A percentile compares a stretch with the other conserved stretches of the same genome.
Conservation (phyloP, 1,140 invertebrate genomes). For the Branchinecta lindahli region DNA sequence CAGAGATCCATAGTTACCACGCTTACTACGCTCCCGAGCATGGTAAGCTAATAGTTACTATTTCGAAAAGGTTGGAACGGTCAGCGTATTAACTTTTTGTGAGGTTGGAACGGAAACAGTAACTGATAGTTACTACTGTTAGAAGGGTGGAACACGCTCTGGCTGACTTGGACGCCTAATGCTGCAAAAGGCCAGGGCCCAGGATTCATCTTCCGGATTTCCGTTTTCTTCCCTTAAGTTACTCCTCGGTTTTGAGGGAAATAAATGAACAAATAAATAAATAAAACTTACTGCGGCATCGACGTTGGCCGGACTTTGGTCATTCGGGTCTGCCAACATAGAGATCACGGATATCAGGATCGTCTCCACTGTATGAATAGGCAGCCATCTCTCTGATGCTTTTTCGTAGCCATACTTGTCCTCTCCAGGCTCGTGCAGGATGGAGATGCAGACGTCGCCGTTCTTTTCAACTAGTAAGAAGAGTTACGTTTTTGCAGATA, state of each 20-base stretch:
- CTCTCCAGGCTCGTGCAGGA: conserved; percentile 97
- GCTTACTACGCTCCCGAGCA: too few relatives aligned
- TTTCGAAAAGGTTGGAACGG: too few relatives aligned
- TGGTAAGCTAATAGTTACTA: too few relatives aligned
- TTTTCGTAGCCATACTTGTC: conserved; percentile 99
- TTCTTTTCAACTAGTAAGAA: conserved; percentile 78
- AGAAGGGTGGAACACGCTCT: too few relatives aligned
- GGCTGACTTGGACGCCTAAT: background rate
- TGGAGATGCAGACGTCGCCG: conserved; percentile 98
- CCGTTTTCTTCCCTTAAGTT: too few relatives aligned
- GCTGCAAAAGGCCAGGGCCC: background rate
- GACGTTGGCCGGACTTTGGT: conserved; percentile 98
- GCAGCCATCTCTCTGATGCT: conserved; percentile 94
- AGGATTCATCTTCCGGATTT: too few relatives aligned
- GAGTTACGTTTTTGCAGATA: too few relatives aligned
- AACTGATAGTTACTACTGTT: too few relatives aligned
- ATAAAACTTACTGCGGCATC: conserved; percentile 81
- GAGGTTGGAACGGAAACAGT: too few relatives aligned
- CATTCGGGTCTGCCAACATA: conserved; percentile 98
- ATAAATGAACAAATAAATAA: conserved; percentile 12
- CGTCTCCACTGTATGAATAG: conserved; percentile 98
- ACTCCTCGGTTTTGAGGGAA: too few relatives aligned
- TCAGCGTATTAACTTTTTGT: too few relatives aligned
- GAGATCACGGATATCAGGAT: conserved; percentile 98
- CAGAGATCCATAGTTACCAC: too few relatives aligned